Evolutionary conservation across 2,888 invertebrate species (phyloP), one percentile per base, ranked within the genome.

Genomic region (Thelaira solivaga): DNA sequence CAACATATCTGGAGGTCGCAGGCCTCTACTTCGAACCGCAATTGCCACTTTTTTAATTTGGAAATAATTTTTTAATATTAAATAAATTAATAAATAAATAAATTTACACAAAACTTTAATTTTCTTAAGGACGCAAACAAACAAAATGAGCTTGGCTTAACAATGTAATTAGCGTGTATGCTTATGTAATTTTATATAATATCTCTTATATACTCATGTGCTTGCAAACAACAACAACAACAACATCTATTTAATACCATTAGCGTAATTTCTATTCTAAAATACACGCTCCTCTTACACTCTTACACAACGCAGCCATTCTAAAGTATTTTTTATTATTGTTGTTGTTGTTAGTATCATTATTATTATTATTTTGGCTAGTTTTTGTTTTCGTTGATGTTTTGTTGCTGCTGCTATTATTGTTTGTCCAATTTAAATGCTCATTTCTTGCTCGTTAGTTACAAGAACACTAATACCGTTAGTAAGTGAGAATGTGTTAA

Each of bases 381-480:
- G 16, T 57, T 24, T 16, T 53, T 68, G 51, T 49, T 24, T 31
- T 59, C 61, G 39, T 41, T 31, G 5, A 6, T 53, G 29, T 75
- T n/a, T n/a, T 51, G n/a, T 29, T 69, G 18, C 18, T 57, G 8
- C 18, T 61, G 29, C 49, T 41, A n/a, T 24, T 43, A 57, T 57
- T 62, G 51, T 59, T 65, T 16, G 61, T 68, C 53, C 45, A 75
- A 65, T 76, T 65, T 65, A 65, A 64, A 76, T 76, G 71, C 59
- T 76, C 64, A 71, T 76, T 76, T 76, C 71, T 71, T 71, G 65
- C 76, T 76, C 65, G 71, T 76, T 71, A 76, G 68, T 49, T 64
- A 51, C 34, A 36, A 64, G 55, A 39, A 59, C 69, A 22, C 51
- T 69, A 29, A 31, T 64, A 55, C 39, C 64, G 64, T 76, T 65